A percentile compares a stretch with the other conserved stretches of the same genome.
Evolutionary conservation across 2,797 vertebrate species (phyloP).

Genomic region (Hipposideros larvatus): DNA sequence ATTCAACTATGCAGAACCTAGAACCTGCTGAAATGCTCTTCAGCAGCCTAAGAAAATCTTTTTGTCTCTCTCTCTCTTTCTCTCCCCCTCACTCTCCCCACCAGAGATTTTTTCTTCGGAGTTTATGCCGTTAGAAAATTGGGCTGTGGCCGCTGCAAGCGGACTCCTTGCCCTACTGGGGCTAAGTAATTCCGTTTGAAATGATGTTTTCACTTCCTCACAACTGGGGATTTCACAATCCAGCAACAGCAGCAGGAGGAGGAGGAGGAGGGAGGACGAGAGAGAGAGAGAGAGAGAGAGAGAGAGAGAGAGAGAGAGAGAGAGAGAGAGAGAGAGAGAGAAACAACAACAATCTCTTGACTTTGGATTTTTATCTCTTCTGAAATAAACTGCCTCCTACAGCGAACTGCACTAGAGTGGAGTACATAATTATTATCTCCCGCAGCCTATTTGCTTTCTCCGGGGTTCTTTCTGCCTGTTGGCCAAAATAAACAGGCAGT

Average conservation of each 20-base stretch:
- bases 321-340: background rate
- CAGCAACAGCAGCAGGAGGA: background rate
- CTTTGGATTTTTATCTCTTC: constrained; percentile 77
- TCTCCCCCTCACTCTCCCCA: background rate
- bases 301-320: background rate
- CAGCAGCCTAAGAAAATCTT: background rate
- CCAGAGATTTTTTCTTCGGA: constrained; percentile 71
- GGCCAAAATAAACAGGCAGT: constrained; percentile 78
- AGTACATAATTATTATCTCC: constrained; percentile 17
- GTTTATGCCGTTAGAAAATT: constrained; percentile 77
- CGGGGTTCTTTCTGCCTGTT: background rate
- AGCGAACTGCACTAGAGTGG: background rate
- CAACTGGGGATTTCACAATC: constrained; percentile 87
- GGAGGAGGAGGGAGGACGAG: background rate
- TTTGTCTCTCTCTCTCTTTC: background rate
- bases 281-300: background rate
- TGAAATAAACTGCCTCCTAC: constrained; percentile 81
- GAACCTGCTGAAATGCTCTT: background rate
- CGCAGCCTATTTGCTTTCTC: constrained; percentile 46
- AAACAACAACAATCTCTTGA: constrained; percentile 70
- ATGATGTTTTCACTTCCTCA: constrained; percentile 90
- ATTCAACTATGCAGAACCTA: background rate
- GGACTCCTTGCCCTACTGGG: constrained; percentile 53
- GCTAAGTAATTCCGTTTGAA: constrained; percentile 86
- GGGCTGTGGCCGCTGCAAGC: constrained; percentile 36